Conservation (phyloP, 2,113 vertebrate genomes). For the Apaloderma vittatum region DNA sequence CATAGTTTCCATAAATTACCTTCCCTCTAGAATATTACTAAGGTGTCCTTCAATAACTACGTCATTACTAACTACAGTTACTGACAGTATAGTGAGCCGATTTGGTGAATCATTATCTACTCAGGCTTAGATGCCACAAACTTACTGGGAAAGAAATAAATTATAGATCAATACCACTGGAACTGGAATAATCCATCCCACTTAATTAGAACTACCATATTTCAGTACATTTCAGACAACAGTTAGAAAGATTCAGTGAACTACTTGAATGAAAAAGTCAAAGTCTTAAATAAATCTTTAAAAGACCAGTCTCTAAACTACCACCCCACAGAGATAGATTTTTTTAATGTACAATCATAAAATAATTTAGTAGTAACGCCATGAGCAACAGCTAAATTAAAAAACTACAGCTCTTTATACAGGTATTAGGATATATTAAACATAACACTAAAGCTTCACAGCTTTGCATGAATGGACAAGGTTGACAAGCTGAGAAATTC, state of each 20-base stretch:
- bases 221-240: constrained; percentile 56
- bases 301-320: background rate
- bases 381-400: background rate
- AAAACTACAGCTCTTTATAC: background rate
- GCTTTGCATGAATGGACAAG: background rate
- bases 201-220: constrained; percentile 74
- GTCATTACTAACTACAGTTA: background rate
- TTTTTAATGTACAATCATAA: background rate
- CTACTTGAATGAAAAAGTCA: background rate
- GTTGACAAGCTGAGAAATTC: background rate
- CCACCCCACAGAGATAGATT: background rate
- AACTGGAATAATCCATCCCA: constrained; percentile 70
- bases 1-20: background rate
- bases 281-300: background rate
- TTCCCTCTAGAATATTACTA: background rate
- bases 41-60: background rate
- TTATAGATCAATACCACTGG: constrained; percentile 76
- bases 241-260: background rate
- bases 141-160: constrained; percentile 72
- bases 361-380: background rate
- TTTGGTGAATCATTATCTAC: constrained; percentile 59
- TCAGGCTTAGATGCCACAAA: constrained; percentile 61
- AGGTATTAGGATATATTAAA: background rate
- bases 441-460: background rate
- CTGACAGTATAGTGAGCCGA: background rate